These are phyloP conservation scores for Ypsolopha scabrella DNA, from an alignment of 2,888 invertebrate species.

Conservation along the genomic window DNA sequence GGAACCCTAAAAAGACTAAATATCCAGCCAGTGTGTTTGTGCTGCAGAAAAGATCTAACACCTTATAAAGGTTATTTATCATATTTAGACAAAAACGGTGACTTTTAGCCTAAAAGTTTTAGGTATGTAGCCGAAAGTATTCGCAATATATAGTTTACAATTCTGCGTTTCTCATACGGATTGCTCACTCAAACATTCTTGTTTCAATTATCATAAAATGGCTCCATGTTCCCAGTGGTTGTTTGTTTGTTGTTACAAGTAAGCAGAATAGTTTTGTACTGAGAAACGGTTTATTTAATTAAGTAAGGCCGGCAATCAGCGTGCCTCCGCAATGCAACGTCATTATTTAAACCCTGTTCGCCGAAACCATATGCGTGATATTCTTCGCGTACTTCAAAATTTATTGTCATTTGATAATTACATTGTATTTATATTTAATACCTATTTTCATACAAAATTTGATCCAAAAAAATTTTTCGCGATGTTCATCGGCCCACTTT, in stretches of 20 bases:
- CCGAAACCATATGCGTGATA: background rate
- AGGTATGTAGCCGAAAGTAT: background rate
- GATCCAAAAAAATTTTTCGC: no score
- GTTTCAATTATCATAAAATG: constrained; percentile 5
- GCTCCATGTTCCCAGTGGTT: background rate
- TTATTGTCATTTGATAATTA: no score
- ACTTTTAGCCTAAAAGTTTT: no score
- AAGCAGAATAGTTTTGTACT: constrained; percentile 17
- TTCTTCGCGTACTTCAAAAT: no score
- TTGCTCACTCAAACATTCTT: constrained; percentile 4
- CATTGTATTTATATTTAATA: no score
- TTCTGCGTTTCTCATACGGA: background rate
- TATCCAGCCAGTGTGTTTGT: no score
- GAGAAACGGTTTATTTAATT: constrained; percentile 60
- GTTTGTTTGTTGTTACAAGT: background rate
- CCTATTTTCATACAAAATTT: no score
- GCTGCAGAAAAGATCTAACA: no score
- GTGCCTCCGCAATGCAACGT: constrained; percentile 1
- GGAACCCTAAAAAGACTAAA: no score
- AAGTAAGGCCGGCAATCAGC: constrained; percentile 26
- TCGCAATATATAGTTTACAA: background rate
- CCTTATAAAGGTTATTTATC: no score
- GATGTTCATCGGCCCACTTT: no score
- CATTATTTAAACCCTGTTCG: constrained; percentile 1
- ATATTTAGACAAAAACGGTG: no score